Base-by-base conservation (phyloP, 2,113 vertebrate species). In the Neopipo cinnamomea region DNA sequence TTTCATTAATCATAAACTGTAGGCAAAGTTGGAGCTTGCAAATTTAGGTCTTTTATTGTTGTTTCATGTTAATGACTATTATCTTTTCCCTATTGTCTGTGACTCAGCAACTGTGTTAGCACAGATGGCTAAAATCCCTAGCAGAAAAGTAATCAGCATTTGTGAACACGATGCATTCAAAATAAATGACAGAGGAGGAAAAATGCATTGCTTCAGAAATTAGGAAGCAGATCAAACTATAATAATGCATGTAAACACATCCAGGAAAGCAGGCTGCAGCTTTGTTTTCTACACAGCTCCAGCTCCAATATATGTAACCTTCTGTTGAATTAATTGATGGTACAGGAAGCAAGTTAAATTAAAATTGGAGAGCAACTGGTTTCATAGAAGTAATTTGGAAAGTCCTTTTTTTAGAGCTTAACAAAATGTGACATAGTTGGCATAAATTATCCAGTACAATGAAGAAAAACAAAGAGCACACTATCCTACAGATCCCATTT, bases 1-100 rank as follows among this genome's bases (percentile, higher is more conserved):
- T 93, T 95, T 89, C 97, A 97, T 98, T 97, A 97, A 98, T 98
- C 97, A 96, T 97, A 96, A 97, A 97, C 89, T 88, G 42, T 88
- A 93, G 96, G 96, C 86, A 96, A 95, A 97, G 91, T 95, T 94
- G 89, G 77, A 94, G 88, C 95, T 95, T 97, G 96, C 81, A 96
- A 94, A 97, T 96, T 97, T 96, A 95, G 91, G 86, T 94, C 80
- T 89, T 90, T 97, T 97, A 94, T 95, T 96, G 92, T 96, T 97
- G 86, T 91, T 98, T 97, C 87, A 83, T 92, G 95, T 95, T 98
- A 98, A 98, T 95, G 88, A 94, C 93, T 95, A 82, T 94, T 97
- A 91, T 93, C 87, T 84, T 90, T 89, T 91, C 91, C 85, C 89
- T 92, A 93, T 94, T 85, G 86, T 97, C 55, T 95, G 88, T 72